Evolutionary conservation across 2,888 invertebrate species (phyloP).

Genomic region (Catocala sponsa): DNA sequence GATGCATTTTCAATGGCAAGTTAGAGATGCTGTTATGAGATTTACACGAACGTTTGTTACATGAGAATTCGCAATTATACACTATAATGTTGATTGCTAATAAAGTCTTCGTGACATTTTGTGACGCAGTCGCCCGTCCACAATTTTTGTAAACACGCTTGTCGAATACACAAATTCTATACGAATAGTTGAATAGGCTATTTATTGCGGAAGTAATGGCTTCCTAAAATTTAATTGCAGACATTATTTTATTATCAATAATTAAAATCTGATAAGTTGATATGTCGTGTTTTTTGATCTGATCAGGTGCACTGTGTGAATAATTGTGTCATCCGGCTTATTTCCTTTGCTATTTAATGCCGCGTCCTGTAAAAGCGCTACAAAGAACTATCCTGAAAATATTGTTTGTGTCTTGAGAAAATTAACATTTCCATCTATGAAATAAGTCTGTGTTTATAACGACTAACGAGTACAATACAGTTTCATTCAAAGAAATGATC

Average conservation of each 20-base stretch:
- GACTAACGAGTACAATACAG: constrained; percentile 27
- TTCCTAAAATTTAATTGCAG: constrained; percentile 87
- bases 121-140: constrained; percentile 76
- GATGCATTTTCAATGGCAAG: constrained; percentile 71
- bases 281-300: constrained; percentile 55
- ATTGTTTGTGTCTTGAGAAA: constrained; percentile 55
- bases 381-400: constrained; percentile 74
- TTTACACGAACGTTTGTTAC: constrained; percentile 44
- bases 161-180: constrained; percentile 86
- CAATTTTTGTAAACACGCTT: constrained; percentile 89
- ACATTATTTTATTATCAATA: constrained; percentile 71
- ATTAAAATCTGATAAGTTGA: constrained; percentile 63
- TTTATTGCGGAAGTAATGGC: constrained; percentile 89
- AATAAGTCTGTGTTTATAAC: constrained; percentile 40
- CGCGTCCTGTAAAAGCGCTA: constrained; percentile 76
- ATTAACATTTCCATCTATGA: constrained; percentile 42
- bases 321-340: constrained; percentile 76
- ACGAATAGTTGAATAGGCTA: constrained; percentile 82
- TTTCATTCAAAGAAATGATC: constrained; percentile 32
- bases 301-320: constrained; percentile 63
- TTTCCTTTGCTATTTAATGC: constrained; percentile 65
- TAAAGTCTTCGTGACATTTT: constrained; percentile 68
- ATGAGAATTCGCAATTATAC: constrained; percentile 68
- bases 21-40: constrained; percentile 50
- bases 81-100: constrained; percentile 60